Evolutionary conservation across 2,113 vertebrate species (phyloP).

Genomic region (Riparia riparia): DNA sequence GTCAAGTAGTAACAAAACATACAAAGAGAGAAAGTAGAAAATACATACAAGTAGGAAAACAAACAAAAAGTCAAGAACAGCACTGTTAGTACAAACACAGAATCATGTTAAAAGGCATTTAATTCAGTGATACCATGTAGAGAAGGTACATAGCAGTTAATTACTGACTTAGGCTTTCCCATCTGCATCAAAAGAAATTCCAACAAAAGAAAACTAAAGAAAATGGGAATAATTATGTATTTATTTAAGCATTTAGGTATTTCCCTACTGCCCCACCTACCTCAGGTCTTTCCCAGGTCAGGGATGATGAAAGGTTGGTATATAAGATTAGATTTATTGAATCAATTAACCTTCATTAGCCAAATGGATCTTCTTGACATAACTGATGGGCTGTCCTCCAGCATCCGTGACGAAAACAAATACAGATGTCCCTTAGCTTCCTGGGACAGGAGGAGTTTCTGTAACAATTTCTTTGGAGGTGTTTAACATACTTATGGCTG

Average conservation of each 20-base stretch:
- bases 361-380: background rate
- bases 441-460: background rate
- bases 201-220: background rate
- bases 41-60: background rate
- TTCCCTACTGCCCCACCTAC: background rate
- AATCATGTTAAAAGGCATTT: background rate
- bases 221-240: background rate
- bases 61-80: background rate
- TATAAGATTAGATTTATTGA: background rate
- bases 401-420: background rate
- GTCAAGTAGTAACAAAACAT: background rate
- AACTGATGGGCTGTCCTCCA: background rate
- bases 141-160: background rate
- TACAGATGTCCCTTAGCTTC: background rate
- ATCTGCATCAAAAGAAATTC: background rate
- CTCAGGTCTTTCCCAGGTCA: constrained; percentile 1
- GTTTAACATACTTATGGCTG: background rate
- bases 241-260: background rate
- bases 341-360: background rate
- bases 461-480: background rate
- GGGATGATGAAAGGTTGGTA: background rate
- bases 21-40: background rate
- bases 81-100: background rate
- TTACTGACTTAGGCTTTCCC: background rate
- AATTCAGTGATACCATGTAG: background rate